Conservation (phyloP, 2,888 invertebrate genomes). For the Trissolcus brochymenae region DNA sequence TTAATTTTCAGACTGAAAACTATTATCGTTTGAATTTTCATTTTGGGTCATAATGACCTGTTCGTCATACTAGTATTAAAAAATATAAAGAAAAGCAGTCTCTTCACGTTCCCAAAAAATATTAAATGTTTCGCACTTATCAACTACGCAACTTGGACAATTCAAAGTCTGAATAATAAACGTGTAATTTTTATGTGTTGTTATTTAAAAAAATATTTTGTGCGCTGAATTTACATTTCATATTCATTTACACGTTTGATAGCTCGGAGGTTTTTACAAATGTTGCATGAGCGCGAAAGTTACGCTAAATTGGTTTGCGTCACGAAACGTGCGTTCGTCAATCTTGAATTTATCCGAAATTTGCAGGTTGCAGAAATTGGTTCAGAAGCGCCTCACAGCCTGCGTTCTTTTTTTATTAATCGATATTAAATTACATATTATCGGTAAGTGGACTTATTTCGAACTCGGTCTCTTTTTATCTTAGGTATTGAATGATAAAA, state of each 20-base stretch:
- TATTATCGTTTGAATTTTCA: no score
- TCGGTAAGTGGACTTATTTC: slow-evolving; percentile 1
- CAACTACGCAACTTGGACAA: slow-evolving; percentile 17
- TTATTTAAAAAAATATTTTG: slow-evolving; percentile 38
- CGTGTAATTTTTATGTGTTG: slow-evolving; percentile 16
- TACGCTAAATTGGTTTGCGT: slow-evolving; percentile 46
- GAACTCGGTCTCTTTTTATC: no score
- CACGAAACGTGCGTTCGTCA: slow-evolving; percentile 51
- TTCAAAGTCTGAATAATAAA: slow-evolving; percentile 5
- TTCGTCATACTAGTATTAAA: no score
- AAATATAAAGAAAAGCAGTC: no score
- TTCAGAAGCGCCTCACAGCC: slow-evolving; percentile 22
- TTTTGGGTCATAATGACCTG: no score
- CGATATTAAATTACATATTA: slow-evolving; percentile 23
- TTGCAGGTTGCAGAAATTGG: slow-evolving; percentile 43
- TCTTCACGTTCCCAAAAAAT: no score
- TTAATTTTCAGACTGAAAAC: no score
- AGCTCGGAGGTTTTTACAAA: slow-evolving; percentile 40
- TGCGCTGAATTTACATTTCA: slow-evolving; percentile 31
- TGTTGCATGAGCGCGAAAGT: slow-evolving; percentile 47
- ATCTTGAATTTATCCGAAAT: slow-evolving; percentile 37
- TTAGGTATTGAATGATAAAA: no score
- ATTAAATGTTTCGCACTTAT: background rate
- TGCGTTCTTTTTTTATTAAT: slow-evolving; percentile 8
- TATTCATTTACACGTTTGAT: slow-evolving; percentile 39